A percentile compares a stretch with the other conserved stretches of the same genome.
phyloP scores from a whole-genome alignment of 2,113 vertebrate genomes.

The Phocoena sinus region DNA sequence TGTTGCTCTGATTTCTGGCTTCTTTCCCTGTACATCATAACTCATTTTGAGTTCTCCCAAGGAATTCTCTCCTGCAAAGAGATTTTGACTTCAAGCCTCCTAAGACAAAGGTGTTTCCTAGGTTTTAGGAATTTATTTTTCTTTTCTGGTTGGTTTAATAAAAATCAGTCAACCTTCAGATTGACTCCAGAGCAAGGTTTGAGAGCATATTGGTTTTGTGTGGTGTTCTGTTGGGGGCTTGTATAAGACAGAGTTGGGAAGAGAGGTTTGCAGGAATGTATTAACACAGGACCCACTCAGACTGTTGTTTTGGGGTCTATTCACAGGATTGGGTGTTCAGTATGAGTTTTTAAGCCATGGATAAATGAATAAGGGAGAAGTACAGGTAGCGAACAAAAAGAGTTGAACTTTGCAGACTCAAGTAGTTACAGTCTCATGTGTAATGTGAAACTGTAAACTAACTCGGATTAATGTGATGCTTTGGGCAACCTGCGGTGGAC shows the following conservation, averaged over 20 bases:
- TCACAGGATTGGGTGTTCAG: background rate
- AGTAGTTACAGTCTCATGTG: background rate
- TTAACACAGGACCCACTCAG: background rate
- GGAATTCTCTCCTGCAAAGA: background rate
- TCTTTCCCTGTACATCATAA: background rate
- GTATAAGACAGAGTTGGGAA: background rate
- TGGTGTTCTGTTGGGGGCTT: background rate
- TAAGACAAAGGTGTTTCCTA: background rate
- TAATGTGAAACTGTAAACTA: background rate
- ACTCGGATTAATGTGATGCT: background rate
- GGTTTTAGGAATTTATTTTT: conserved; percentile 44
- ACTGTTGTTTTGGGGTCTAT: background rate
- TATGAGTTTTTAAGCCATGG: background rate
- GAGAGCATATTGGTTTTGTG: background rate
- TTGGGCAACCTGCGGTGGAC: background rate
- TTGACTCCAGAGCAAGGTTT: background rate
- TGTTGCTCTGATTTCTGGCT: conserved; percentile 39
- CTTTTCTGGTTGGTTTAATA: conserved; percentile 28
- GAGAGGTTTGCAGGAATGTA: background rate
- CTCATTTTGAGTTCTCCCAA: conserved; percentile 45
- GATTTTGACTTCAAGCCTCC: conserved; percentile 38
- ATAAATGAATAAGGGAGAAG: background rate
- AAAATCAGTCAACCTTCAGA: conserved; percentile 25
- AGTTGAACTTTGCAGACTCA: background rate
- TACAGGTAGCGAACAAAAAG: background rate